Evolutionary conservation across 1,140 invertebrate genomes (phyloP).

Genomic region (Leptestheria dahalacensis): DNA sequence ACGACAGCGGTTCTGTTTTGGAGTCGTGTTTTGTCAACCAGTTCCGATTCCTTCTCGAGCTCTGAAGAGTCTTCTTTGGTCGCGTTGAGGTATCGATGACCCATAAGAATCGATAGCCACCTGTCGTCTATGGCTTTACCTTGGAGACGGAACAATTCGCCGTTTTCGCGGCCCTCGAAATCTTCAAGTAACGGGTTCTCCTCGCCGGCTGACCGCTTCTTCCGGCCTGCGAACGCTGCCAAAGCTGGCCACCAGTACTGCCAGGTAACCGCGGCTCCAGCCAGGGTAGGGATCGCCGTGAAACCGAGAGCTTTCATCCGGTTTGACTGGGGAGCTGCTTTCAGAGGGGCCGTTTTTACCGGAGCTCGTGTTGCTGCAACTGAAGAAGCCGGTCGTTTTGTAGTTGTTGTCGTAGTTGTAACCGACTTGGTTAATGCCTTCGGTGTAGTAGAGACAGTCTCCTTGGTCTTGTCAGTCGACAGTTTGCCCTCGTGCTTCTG

Average conservation of each 20-base stretch:
- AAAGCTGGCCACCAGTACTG: background rate
- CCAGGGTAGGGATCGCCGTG: background rate
- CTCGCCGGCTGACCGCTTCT: background rate
- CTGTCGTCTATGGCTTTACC: background rate
- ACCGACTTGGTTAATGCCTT: background rate
- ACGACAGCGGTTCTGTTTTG: no score
- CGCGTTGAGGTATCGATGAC: background rate
- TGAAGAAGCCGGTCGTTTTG: background rate
- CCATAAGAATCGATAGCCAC: constrained; percentile 1
- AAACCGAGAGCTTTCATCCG: constrained; percentile 1
- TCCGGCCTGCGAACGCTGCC: background rate
- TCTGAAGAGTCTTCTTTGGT: background rate
- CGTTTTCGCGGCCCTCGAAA: background rate
- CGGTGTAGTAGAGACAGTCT: background rate
- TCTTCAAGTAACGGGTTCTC: background rate
- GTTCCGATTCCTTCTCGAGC: no score
- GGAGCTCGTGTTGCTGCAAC: background rate
- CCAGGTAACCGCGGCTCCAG: background rate
- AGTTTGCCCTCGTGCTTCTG: background rate
- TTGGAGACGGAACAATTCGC: background rate
- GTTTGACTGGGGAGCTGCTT: background rate
- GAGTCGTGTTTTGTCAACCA: no score
- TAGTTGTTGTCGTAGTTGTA: background rate
- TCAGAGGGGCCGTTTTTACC: background rate
- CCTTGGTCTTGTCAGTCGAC: background rate